These are phyloP conservation scores for Psilanteris sp. DNA, from an alignment of 1,140 invertebrate genomes.

Conservation along the genomic window DNA sequence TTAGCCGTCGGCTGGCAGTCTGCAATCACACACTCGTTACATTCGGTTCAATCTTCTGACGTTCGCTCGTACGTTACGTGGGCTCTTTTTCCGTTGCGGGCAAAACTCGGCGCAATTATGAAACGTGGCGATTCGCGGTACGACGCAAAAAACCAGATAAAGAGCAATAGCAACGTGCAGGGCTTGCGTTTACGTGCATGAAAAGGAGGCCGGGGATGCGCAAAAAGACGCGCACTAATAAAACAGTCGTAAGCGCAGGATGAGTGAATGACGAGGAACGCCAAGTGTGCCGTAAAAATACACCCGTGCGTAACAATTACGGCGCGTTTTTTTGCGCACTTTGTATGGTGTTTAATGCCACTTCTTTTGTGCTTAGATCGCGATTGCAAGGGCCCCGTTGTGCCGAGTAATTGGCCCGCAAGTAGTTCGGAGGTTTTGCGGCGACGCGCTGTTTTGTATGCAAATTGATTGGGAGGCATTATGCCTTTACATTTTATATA, in stretches of 20 bases:
- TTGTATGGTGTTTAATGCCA: constrained; percentile 18
- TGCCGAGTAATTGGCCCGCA: too few relatives aligned
- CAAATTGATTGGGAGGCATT: too few relatives aligned
- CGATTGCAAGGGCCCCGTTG: too few relatives aligned
- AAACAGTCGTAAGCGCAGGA: constrained; percentile 54
- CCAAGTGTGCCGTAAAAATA: constrained; percentile 46
- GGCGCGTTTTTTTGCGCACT: constrained; percentile 12
- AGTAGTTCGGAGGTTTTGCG: too few relatives aligned
- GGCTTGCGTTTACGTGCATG: constrained; percentile 42
- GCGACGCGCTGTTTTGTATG: constrained; percentile 8
- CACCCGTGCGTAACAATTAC: constrained; percentile 52
- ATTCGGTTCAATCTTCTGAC: constrained; percentile 68
- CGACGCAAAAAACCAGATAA: constrained; percentile 58
- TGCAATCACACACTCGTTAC: constrained; percentile 73
- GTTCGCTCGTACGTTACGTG: constrained; percentile 60
- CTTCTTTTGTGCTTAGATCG: constrained; percentile 18
- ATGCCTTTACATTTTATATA: too few relatives aligned
- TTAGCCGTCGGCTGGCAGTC: constrained; percentile 63
- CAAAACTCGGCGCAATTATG: constrained; percentile 64
- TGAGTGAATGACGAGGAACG: constrained; percentile 53
- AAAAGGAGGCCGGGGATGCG: constrained; percentile 18
- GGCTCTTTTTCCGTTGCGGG: constrained; percentile 51
- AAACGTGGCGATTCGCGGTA: constrained; percentile 45
- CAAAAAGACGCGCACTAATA: constrained; percentile 46
- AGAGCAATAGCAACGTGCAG: constrained; percentile 40